Conservation (phyloP, 2,797 vertebrate species). For the Uromys caudimaculatus region DNA sequence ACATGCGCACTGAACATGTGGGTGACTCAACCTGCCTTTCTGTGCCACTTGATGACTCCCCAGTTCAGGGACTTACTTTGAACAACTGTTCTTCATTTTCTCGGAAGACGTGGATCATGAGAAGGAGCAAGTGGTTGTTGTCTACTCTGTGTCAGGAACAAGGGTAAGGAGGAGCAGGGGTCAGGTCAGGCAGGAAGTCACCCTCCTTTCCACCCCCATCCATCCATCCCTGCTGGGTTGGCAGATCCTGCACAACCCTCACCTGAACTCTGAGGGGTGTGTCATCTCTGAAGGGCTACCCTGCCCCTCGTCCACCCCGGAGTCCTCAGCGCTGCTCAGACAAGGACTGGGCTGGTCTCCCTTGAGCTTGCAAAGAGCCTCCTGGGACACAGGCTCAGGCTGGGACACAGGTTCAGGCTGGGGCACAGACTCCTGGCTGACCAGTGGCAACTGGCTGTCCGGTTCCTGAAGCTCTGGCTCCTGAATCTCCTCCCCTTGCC, state of each 20-base stretch:
- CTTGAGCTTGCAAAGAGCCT: conserved; percentile 70
- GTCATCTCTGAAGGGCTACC: conserved; percentile 89
- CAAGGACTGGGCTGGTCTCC: conserved; percentile 87
- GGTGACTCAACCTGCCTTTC: accelerated
- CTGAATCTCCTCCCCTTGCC: accelerated
- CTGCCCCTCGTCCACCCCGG: conserved; percentile 89
- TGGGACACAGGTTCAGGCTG: not conserved
- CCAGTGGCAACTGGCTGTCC: not conserved
- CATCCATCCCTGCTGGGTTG: not conserved
- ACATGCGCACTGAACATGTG: accelerated
- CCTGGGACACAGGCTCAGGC: not conserved
- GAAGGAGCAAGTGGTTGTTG: conserved; percentile 97
- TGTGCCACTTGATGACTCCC: accelerated
- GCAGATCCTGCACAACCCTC: conserved; percentile 59
- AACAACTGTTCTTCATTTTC: conserved; percentile 99
- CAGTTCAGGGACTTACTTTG: conserved; percentile 88
- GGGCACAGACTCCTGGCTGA: not conserved
- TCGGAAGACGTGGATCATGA: conserved; percentile 99
- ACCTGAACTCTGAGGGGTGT: conserved; percentile 97
- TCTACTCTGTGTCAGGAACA: conserved; percentile 92
- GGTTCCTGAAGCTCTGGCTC: not conserved
- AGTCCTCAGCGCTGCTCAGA: conserved; percentile 87
- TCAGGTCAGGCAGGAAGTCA: not conserved
- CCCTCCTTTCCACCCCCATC: not conserved
- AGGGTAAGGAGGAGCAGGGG: not conserved